Evolutionary conservation across 2,888 invertebrate species (phyloP).

Genomic region (Clepsis dumicolana): DNA sequence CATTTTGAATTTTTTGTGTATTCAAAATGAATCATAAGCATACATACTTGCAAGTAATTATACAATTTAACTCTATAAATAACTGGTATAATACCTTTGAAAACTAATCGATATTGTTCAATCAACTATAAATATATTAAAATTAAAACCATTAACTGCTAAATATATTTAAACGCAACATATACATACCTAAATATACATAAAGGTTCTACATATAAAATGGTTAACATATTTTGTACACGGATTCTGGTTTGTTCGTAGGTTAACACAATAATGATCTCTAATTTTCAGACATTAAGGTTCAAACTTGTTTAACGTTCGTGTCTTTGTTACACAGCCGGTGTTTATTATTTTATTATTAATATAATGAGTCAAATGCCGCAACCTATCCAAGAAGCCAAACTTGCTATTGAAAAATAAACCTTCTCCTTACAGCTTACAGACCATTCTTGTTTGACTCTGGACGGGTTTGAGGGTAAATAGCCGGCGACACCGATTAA

Average conservation of each 20-base stretch:
- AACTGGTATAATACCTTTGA: neutral
- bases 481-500: constrained; percentile 61
- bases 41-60: neutral
- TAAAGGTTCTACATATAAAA: constrained; percentile 62
- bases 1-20: neutral
- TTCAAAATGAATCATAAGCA: too few species aligned
- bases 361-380: constrained; percentile 15
- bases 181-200: constrained; percentile 52
- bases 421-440: constrained; percentile 11
- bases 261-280: constrained; percentile 22
- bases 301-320: constrained; percentile 15
- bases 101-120: constrained; percentile 2
- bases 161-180: constrained; percentile 46
- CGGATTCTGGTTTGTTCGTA: constrained; percentile 56
- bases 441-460: constrained; percentile 56
- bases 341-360: constrained; percentile 11
- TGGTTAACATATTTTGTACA: constrained; percentile 69
- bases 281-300: neutral
- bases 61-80: neutral
- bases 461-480: constrained; percentile 67
- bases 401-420: constrained; percentile 28
- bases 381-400: constrained; percentile 31
- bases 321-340: constrained; percentile 35
- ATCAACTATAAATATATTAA: constrained; percentile 41
- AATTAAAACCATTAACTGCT: constrained; percentile 48